phyloP scores from a whole-genome alignment of 2,888 invertebrate genomes.

The Temnothorax rugatulus region DNA sequence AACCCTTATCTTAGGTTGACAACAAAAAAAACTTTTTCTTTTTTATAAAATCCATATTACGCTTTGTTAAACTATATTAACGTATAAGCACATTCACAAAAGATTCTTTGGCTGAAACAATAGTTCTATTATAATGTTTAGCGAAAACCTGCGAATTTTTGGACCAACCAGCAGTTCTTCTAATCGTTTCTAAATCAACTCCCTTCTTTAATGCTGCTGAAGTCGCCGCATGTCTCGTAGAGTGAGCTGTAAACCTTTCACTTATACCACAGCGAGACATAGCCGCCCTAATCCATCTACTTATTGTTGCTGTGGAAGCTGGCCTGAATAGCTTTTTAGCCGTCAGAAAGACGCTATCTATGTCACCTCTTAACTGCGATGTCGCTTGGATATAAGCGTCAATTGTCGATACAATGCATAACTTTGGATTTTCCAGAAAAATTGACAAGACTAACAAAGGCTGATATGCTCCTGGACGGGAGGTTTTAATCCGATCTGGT shows the following conservation, averaged over 20 bases:
- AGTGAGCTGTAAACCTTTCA: constrained; percentile 52
- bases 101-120: neutral
- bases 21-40: no score
- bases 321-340: constrained; percentile 57
- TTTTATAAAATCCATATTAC: no score
- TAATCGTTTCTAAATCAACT: constrained; percentile 56
- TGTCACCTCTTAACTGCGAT: constrained; percentile 39
- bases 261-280: constrained; percentile 53
- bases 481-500: constrained; percentile 52
- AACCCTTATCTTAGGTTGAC: no score
- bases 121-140: neutral
- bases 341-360: constrained; percentile 50
- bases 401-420: constrained; percentile 62
- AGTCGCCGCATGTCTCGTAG: constrained; percentile 61
- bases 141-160: neutral
- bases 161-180: constrained; percentile 58
- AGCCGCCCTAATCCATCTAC: constrained; percentile 60
- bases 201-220: constrained; percentile 58
- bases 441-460: constrained; percentile 53
- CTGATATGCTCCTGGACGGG: constrained; percentile 44
- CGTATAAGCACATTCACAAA: neutral
- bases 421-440: constrained; percentile 55
- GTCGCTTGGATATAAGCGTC: constrained; percentile 56
- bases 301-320: constrained; percentile 51
- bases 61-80: no score